phyloP scores from a whole-genome alignment of 2,113 vertebrate genomes.

The Beaufortia kweichowensis region DNA sequence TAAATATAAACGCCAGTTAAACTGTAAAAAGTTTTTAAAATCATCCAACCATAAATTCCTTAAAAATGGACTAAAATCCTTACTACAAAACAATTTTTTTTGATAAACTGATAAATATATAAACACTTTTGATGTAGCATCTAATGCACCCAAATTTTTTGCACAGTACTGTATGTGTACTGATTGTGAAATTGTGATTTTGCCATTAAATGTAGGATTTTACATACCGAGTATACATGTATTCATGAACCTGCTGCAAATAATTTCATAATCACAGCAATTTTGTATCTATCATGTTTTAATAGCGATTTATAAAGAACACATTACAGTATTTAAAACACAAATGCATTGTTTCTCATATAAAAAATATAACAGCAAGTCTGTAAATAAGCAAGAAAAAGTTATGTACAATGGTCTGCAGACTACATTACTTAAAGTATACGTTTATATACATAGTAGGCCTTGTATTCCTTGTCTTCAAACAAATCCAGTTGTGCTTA shows the following conservation, averaged over 20 bases:
- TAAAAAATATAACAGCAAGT: constrained; percentile 72
- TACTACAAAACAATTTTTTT: too few species aligned
- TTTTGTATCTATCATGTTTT: constrained; percentile 6
- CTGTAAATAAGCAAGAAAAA: constrained; percentile 67
- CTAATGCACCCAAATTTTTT: too few species aligned
- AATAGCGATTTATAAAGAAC: constrained; percentile 38
- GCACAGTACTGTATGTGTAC: too few species aligned
- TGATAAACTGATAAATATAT: too few species aligned
- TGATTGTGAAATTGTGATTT: too few species aligned
- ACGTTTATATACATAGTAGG: constrained; percentile 66
- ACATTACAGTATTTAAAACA: constrained; percentile 20
- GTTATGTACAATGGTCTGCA: constrained; percentile 73
- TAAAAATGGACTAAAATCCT: too few species aligned
- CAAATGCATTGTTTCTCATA: constrained; percentile 13
- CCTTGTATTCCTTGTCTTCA: constrained; percentile 40
- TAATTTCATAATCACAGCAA: neutral
- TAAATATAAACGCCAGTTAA: too few species aligned
- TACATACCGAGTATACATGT: too few species aligned
- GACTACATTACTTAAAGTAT: constrained; percentile 58
- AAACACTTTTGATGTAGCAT: too few species aligned
- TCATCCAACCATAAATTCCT: too few species aligned
- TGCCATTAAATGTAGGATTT: neutral
- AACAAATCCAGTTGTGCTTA: constrained; percentile 2
- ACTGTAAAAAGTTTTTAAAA: too few species aligned
- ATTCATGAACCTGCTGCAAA: neutral